Percentiles rank a stretch among this genome's conserved stretches.
Evolutionary conservation across 2,888 invertebrate species (phyloP).

Genomic region (Meta bourneti): DNA sequence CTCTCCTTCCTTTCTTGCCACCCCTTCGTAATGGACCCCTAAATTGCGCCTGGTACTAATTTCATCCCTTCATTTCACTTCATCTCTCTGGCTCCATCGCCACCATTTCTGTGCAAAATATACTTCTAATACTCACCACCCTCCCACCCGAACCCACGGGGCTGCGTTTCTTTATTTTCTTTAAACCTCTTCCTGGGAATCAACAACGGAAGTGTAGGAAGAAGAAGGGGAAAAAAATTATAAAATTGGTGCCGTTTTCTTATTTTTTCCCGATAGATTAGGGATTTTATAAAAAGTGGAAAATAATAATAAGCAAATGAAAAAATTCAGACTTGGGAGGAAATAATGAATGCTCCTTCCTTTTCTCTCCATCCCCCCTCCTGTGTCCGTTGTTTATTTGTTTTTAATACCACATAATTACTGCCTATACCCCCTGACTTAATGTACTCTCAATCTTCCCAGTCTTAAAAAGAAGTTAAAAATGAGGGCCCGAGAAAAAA

Average conservation of each 20-base stretch:
- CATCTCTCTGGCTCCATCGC: conserved; percentile 21
- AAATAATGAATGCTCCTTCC: conserved; percentile 70
- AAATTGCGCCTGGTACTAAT: conserved; percentile 73
- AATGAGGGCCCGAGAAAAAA: conserved; percentile 4
- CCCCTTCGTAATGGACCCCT: conserved; percentile 61
- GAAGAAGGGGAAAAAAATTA: conserved; percentile 37
- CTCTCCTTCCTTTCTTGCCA: conserved; percentile 31
- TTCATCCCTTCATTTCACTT: conserved; percentile 51
- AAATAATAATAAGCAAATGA: conserved; percentile 25
- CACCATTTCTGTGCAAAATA: conserved; percentile 24
- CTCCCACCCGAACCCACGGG: neutral
- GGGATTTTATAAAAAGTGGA: conserved; percentile 65
- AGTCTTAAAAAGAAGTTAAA: conserved; percentile 32
- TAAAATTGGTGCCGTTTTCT: conserved; percentile 12
- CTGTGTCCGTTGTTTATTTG: conserved; percentile 72
- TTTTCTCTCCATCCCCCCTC: conserved; percentile 15
- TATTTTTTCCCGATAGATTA: conserved; percentile 66
- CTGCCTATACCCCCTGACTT: conserved; percentile 75
- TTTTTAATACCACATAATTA: conserved; percentile 77
- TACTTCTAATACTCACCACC: conserved; percentile 47
- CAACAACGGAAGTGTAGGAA: conserved; percentile 5
- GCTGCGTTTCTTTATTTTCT: conserved; percentile 38
- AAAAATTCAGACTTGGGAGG: conserved; percentile 25
- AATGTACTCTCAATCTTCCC: conserved; percentile 70
- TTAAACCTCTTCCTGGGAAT: conserved; percentile 36